Conservation (phyloP, 2,797 vertebrate genomes). For the Silurus aristotelis region DNA sequence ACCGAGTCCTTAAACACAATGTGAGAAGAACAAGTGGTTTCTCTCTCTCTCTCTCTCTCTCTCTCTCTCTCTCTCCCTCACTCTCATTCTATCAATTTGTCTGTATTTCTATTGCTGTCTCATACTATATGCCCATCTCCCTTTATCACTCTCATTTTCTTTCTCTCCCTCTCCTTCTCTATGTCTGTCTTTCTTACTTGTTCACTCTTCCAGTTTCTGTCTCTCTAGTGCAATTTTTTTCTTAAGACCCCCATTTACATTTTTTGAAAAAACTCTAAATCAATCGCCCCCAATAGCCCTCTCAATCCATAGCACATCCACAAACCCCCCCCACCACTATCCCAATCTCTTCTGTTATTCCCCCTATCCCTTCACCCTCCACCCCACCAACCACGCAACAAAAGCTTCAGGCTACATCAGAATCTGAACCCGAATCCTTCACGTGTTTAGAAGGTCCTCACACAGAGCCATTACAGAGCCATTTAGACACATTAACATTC, state of each 20-base stretch:
- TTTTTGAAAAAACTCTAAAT: too few relatives aligned
- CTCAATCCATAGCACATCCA: too few relatives aligned
- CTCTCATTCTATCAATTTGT: not conserved
- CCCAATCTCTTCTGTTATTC: too few relatives aligned
- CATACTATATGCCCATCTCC: not conserved
- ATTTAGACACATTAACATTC: conserved; percentile 36
- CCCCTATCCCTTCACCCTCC: too few relatives aligned
- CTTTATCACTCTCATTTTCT: too few relatives aligned
- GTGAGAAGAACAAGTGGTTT: not conserved
- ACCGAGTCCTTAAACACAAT: not conserved
- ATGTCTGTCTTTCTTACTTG: not conserved
- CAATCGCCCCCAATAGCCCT: too few relatives aligned
- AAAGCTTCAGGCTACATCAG: not conserved
- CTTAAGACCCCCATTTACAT: too few relatives aligned
- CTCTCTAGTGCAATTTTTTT: not conserved
- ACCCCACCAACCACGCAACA: too few relatives aligned
- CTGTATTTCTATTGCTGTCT: too few relatives aligned
- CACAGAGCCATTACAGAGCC: conserved; percentile 31
- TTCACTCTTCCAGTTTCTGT: not conserved
- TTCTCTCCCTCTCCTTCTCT: not conserved
- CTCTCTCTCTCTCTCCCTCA: not conserved
- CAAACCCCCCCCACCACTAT: too few relatives aligned
- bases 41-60: not conserved
- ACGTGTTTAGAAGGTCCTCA: not conserved
- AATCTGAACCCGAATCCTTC: not conserved